These are phyloP conservation scores for Agelastica alni DNA, from an alignment of 2,888 invertebrate genomes.

Conservation along the genomic window DNA sequence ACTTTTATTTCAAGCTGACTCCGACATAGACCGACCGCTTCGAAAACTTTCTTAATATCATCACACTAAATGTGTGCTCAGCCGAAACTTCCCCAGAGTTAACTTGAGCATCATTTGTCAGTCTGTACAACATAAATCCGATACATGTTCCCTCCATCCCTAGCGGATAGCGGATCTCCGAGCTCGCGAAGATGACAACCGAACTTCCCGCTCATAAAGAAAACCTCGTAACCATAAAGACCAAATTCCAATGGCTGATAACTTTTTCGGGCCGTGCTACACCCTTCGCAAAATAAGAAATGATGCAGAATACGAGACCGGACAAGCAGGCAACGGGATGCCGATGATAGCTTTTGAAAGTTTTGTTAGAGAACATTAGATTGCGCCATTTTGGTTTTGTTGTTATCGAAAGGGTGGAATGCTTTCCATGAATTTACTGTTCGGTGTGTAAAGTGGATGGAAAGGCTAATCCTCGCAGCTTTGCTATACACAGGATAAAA, in stretches of 20 bases:
- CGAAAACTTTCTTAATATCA: constrained; percentile 45
- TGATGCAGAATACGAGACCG: constrained; percentile 39
- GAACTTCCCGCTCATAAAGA: constrained; percentile 23
- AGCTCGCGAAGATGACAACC: constrained; percentile 26
- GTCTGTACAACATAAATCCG: constrained; percentile 53
- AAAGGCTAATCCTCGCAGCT: constrained; percentile 30
- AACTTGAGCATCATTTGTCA: constrained; percentile 53
- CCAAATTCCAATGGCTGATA: constrained; percentile 23
- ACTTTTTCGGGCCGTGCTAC: constrained; percentile 18
- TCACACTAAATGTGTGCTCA: constrained; percentile 46
- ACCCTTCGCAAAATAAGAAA: constrained; percentile 38
- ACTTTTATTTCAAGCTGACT: constrained; percentile 40
- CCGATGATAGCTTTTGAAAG: constrained; percentile 43
- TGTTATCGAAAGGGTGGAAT: constrained; percentile 40
- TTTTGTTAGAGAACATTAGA: constrained; percentile 43
- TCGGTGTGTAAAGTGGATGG: constrained; percentile 33
- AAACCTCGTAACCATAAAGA: constrained; percentile 23
- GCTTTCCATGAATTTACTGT: constrained; percentile 33
- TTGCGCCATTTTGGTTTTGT: constrained; percentile 39
- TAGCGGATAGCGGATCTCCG: constrained; percentile 28
- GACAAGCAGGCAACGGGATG: constrained; percentile 38
- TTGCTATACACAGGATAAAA: constrained; percentile 20
- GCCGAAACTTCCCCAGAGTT: constrained; percentile 45
- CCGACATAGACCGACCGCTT: constrained; percentile 30
- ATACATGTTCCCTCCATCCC: constrained; percentile 48